Evolutionary conservation across 2,113 vertebrate genomes (phyloP).

Genomic region (Nyctereutes procyonoides): DNA sequence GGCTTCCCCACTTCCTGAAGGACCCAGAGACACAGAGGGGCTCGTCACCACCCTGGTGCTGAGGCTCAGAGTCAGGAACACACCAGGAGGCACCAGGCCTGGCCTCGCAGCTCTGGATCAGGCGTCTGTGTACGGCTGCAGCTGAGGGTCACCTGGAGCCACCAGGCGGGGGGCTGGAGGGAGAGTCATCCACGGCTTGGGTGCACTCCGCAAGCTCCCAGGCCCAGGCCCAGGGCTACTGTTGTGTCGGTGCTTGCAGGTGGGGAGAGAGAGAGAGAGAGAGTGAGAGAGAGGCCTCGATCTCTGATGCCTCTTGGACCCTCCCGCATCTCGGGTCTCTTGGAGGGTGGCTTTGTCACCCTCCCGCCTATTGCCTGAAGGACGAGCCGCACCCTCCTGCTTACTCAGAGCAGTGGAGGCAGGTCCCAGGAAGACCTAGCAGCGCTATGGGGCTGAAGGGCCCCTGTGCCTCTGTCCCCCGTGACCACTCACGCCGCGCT

Average conservation of each 20-base stretch:
- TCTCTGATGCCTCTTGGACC: not conserved
- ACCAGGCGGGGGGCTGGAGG: rapidly evolving
- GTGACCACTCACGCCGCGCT: too few species aligned
- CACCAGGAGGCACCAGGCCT: not conserved
- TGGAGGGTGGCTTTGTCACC: not conserved
- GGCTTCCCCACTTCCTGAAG: not conserved
- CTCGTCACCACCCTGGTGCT: too few species aligned
- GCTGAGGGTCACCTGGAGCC: not conserved
- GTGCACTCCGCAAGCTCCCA: not conserved
- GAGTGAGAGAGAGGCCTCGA: not conserved
- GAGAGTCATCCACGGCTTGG: rapidly evolving
- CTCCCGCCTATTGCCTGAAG: not conserved
- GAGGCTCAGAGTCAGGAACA: not conserved
- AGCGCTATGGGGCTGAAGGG: not conserved
- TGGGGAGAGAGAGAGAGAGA: not conserved
- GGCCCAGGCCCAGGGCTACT: too few species aligned
- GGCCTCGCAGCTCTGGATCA: not conserved
- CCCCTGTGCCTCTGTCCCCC: rapidly evolving
- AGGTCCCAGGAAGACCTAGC: not conserved
- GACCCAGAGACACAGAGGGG: not conserved
- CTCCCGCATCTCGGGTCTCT: not conserved
- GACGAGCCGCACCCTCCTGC: not conserved
- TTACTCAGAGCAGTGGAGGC: not conserved
- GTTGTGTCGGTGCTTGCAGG: not conserved
- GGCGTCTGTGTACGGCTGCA: not conserved